A percentile compares a stretch with the other conserved stretches of the same genome.
Conservation (phyloP, 2,113 vertebrate species). For the Candoia aspera region DNA sequence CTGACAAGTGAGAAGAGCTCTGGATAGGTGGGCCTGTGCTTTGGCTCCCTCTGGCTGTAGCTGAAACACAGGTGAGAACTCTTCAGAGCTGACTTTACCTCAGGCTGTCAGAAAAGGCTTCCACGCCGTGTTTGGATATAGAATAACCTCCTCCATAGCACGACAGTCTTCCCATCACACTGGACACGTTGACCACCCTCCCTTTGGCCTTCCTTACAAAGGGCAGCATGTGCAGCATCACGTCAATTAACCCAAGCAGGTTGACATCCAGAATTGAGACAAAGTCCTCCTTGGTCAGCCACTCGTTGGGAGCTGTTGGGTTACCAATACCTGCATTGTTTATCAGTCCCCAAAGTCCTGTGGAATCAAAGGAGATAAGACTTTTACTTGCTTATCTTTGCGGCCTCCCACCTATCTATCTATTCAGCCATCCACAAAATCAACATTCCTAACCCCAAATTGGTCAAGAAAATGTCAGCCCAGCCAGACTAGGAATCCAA, state of each 20-base stretch:
- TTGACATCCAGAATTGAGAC: slow-evolving; percentile 61
- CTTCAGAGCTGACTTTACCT: too few species aligned
- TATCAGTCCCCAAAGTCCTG: background rate
- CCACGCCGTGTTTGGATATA: slow-evolving; percentile 73
- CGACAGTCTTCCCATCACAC: slow-evolving; percentile 68
- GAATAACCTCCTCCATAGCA: slow-evolving; percentile 57
- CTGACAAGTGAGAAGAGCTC: too few species aligned
- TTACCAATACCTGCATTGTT: background rate
- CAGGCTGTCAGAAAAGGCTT: slow-evolving; percentile 75
- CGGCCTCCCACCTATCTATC: background rate
- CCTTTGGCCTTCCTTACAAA: slow-evolving; percentile 70
- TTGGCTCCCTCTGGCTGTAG: too few species aligned
- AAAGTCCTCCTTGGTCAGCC: slow-evolving; percentile 9
- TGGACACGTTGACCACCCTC: slow-evolving; percentile 70
- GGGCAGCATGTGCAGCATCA: slow-evolving; percentile 70
- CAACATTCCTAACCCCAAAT: background rate
- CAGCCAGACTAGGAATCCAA: too few species aligned
- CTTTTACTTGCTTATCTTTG: background rate
- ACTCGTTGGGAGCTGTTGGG: background rate
- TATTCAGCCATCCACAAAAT: background rate
- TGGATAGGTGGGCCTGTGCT: too few species aligned
- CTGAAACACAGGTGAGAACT: too few species aligned
- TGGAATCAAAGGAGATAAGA: background rate
- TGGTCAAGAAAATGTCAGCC: background rate
- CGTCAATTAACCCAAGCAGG: slow-evolving; percentile 65